Evolutionary conservation across 1,140 invertebrate genomes (phyloP), one percentile per base, ranked within the genome.

Genomic region (Pentalonia nigronervosa): DNA sequence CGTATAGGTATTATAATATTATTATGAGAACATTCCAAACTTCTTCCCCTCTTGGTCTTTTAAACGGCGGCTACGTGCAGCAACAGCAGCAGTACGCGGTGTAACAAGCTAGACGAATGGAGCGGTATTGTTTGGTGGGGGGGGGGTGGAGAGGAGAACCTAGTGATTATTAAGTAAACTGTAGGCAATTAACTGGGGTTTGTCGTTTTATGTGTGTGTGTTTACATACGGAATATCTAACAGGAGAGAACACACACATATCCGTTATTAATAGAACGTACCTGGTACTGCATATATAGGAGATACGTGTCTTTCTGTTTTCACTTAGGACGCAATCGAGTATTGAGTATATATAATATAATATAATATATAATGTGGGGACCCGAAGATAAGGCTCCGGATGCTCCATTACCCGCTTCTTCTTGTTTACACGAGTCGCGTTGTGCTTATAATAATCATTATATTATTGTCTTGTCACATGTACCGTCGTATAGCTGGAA

Each of bases 161-260:
- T 90, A 53, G 48, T 56, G 89, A 67, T 90, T 53, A 93, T 93
- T 93, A 56, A 93, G 91, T 93, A 84, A 93, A 93, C 91, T n/a
- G 47, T 84, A 56, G 81, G 91, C 91, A 93, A 93, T 93, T 93
- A 93, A 93, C 91, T 81, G 23, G 91, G 48, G 17, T 84, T 86
- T 86, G 48, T 93, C 91, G 67, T 93, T 23, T 34, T 92, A 23
- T 48, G 67, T 34, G 34, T 48, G 67, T 67, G 60, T 48, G 48
- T 93, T 84, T 48, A 53, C 76, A 84, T 17, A 92, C 47, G 21
- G 34, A 92, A 50, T 84, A 83, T 92, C 45, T 76, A 91, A 91
- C 41, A 91, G 20, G 76, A 92, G 76, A 92, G 76, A 84, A 92
- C 81, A 50, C 48, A 50, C 76, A 41, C 89, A 36, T 84, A 93